These are phyloP conservation scores for Pollimyrus isidori DNA, from an alignment of 2,113 vertebrate genomes.

Conservation along the genomic window DNA sequence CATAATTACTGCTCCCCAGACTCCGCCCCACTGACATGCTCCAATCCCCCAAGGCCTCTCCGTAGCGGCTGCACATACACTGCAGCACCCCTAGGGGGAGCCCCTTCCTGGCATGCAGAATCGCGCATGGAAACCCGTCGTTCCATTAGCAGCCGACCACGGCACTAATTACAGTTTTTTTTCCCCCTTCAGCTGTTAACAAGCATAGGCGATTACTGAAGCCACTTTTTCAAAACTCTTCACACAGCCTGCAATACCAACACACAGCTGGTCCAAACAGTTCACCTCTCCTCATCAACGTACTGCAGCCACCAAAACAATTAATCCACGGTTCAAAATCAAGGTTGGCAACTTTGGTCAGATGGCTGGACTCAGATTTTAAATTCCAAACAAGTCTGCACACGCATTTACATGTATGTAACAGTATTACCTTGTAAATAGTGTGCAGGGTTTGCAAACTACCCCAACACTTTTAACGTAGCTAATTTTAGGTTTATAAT, in stretches of 20 bases:
- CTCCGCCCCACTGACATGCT: background rate
- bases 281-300: background rate
- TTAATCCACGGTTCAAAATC: background rate
- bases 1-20: constrained; percentile 10
- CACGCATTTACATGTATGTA: too few species aligned
- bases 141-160: background rate
- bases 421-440: background rate
- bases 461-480: background rate
- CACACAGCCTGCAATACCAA: background rate
- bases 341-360: background rate
- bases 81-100: background rate
- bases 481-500: background rate
- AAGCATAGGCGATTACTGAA: background rate
- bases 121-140: background rate
- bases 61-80: background rate
- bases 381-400: background rate
- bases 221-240: background rate
- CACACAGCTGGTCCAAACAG: background rate
- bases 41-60: background rate
- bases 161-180: background rate
- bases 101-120: background rate
- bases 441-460: too few species aligned
- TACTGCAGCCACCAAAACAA: background rate
- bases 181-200: background rate
- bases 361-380: background rate